Percentiles rank a stretch among this genome's conserved stretches.
Evolutionary conservation across 2,888 invertebrate genomes (phyloP).

Genomic region (Cheilosia impressa): DNA sequence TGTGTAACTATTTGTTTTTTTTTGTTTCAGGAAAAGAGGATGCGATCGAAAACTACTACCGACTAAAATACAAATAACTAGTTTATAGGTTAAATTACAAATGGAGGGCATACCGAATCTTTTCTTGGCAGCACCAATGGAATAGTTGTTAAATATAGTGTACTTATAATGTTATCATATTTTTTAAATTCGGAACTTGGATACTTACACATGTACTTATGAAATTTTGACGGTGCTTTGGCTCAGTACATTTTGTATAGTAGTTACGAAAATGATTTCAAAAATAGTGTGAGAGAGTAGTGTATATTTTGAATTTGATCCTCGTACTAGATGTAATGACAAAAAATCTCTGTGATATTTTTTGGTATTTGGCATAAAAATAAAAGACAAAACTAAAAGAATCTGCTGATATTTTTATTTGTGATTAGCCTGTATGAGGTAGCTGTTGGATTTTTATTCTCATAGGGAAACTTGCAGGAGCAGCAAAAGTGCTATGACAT

Average conservation of each 20-base stretch:
- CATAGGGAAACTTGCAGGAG: too few relatives aligned
- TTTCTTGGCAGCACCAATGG: conserved; percentile 28
- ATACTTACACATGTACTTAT: conserved; percentile 14
- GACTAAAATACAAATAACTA: conserved; percentile 14
- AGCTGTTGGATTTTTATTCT: too few relatives aligned
- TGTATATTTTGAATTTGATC: conserved; percentile 17
- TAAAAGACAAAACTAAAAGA: conserved; percentile 30
- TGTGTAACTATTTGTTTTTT: background rate
- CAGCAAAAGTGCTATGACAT: too few relatives aligned
- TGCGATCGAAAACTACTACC: background rate
- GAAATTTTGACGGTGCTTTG: conserved; percentile 19
- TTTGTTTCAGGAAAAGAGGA: background rate
- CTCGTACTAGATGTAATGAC: conserved; percentile 53
- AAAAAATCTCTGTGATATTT: conserved; percentile 73
- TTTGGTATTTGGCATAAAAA: conserved; percentile 70
- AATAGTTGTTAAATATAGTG: conserved; percentile 34
- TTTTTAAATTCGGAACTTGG: conserved; percentile 14
- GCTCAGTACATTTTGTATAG: conserved; percentile 32
- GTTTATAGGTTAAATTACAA: conserved; percentile 34
- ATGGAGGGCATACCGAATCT: conserved; percentile 5
- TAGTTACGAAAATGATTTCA: conserved; percentile 10
- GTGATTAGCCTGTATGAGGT: background rate
- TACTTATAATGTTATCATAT: conserved; percentile 21
- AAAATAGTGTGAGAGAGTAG: background rate
- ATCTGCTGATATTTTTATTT: background rate